phyloP scores from a whole-genome alignment of 2,113 vertebrate species.

The Tenebrosternarchus preto region DNA sequence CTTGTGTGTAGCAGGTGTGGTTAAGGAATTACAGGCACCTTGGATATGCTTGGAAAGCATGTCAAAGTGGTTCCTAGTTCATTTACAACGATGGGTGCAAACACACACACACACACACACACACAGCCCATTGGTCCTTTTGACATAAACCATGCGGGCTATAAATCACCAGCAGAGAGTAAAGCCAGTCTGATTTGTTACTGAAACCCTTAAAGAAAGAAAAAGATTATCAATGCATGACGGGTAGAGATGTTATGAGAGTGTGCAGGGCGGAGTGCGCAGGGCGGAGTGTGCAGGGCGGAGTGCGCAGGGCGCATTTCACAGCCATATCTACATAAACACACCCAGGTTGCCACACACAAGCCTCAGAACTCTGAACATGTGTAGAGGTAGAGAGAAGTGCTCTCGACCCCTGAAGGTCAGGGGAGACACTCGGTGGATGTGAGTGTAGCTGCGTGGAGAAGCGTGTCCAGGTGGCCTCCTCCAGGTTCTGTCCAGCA shows the following conservation, averaged over 20 bases:
- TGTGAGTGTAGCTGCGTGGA: too few relatives aligned
- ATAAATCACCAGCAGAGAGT: constrained; percentile 9
- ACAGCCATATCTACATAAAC: not conserved
- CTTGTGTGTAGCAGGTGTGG: constrained; percentile 30
- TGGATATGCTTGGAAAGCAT: constrained; percentile 36
- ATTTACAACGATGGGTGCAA: not conserved
- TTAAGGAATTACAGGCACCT: constrained; percentile 5
- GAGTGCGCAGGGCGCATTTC: not conserved
- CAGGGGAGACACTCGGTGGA: too few relatives aligned
- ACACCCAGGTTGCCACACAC: not conserved
- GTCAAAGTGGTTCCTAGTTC: constrained; percentile 26
- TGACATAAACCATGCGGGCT: constrained; percentile 17
- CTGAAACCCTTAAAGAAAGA: not conserved
- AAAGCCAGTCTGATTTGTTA: not conserved
- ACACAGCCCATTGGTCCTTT: not conserved
- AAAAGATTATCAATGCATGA: not conserved
- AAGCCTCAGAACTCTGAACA: too few relatives aligned
- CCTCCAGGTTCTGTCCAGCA: too few relatives aligned
- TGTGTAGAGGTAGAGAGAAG: too few relatives aligned
- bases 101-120: constrained; percentile 7
- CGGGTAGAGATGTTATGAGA: not conserved
- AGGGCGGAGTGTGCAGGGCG: too few relatives aligned
- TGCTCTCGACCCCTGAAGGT: too few relatives aligned
- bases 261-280: too few relatives aligned
- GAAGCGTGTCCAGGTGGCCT: too few relatives aligned